phyloP scores from a whole-genome alignment of 2,888 invertebrate species.

The Dicyrtoma fusca region DNA sequence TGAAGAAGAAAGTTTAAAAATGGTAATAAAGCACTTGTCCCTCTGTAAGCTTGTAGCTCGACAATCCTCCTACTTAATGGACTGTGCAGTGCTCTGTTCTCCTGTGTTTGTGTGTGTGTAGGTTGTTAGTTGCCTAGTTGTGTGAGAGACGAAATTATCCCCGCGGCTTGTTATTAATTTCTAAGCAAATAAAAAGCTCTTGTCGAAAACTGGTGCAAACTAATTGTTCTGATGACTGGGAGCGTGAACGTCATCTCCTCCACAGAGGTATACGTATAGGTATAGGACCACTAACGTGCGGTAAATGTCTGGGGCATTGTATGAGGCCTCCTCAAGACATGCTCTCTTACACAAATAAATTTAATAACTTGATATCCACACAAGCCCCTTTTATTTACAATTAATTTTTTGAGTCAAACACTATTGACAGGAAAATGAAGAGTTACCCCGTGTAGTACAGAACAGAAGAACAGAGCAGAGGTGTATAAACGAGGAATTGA shows the following conservation, averaged over 20 bases:
- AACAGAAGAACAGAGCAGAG: not conserved
- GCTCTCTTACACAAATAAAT: not conserved
- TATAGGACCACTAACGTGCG: too few species aligned
- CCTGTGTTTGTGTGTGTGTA: too few species aligned
- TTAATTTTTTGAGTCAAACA: slow-evolving; percentile 17
- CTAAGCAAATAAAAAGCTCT: slow-evolving; percentile 19
- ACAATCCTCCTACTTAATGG: too few species aligned
- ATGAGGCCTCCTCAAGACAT: not conserved
- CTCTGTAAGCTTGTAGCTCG: too few species aligned
- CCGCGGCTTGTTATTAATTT: slow-evolving; percentile 4
- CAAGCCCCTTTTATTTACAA: slow-evolving; percentile 8
- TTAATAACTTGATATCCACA: slow-evolving; percentile 1
- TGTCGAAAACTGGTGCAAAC: slow-evolving; percentile 26
- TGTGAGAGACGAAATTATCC: not conserved
- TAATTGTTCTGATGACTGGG: slow-evolving; percentile 2
- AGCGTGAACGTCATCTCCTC: slow-evolving; percentile 4
- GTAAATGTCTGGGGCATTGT: too few species aligned
- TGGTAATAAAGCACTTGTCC: too few species aligned
- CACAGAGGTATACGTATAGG: too few species aligned
- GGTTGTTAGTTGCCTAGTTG: too few species aligned
- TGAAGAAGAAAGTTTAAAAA: too few species aligned
- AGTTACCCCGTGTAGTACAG: not conserved
- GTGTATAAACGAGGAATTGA: slow-evolving; percentile 22
- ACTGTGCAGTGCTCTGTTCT: too few species aligned
- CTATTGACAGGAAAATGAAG: slow-evolving; percentile 8